Evolutionary conservation across 2,888 invertebrate genomes (phyloP).

Genomic region (Leptarthrus brevirostris): DNA sequence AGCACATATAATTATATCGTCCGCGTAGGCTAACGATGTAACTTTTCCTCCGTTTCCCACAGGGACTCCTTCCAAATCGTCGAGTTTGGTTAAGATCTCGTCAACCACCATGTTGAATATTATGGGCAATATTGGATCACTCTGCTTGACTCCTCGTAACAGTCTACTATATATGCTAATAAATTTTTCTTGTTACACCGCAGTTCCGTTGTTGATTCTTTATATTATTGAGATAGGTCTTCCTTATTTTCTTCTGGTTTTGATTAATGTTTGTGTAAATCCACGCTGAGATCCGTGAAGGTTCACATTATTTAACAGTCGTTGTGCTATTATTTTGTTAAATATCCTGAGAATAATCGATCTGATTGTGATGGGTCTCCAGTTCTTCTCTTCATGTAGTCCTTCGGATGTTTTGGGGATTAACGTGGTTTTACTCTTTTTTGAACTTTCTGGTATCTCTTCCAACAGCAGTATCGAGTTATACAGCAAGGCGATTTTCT

Average conservation of each 20-base stretch:
- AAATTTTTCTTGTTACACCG: background rate
- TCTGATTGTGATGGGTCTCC: background rate
- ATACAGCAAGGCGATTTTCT: background rate
- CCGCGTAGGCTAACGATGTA: background rate
- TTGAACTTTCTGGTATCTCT: background rate
- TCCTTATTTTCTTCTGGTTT: background rate
- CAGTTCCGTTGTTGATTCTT: background rate
- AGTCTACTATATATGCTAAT: background rate
- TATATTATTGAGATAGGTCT: background rate
- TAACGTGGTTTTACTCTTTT: background rate
- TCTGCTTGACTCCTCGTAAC: background rate
- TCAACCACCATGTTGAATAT: slow-evolving; percentile 7
- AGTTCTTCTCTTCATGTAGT: background rate
- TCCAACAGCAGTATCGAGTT: background rate
- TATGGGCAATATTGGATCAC: background rate
- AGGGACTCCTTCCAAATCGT: background rate
- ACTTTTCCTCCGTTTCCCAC: background rate
- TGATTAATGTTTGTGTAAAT: background rate
- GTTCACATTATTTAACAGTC: background rate
- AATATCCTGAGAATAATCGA: background rate
- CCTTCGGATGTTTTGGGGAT: background rate
- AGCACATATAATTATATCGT: background rate
- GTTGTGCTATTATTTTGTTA: background rate
- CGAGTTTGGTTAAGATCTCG: background rate
- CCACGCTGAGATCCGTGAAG: background rate